These are phyloP conservation scores for Pemphigus obesinymphae DNA, from an alignment of 1,140 invertebrate genomes.

Conservation along the genomic window DNA sequence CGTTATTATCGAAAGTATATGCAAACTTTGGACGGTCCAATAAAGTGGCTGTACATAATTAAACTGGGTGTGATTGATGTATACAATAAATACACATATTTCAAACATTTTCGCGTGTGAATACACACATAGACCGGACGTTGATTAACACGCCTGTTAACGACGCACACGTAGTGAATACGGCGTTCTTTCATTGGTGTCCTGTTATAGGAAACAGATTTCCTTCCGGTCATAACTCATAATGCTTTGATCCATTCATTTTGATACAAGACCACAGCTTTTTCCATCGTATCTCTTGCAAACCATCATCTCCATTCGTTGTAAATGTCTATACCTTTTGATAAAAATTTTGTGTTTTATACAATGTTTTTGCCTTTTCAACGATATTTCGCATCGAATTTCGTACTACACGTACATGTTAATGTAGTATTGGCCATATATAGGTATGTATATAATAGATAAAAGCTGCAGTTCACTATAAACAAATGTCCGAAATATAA, in stretches of 20 bases:
- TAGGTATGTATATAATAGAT: no score
- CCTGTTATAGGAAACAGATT: neutral
- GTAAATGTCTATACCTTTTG: neutral
- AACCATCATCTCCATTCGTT: neutral
- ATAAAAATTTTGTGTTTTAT: neutral
- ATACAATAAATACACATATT: neutral
- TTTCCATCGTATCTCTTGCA: no score
- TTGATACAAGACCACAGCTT: neutral
- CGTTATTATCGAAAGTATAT: no score
- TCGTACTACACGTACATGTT: neutral
- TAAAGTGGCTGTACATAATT: neutral
- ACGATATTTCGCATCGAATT: neutral
- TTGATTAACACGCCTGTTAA: slow-evolving; percentile 37
- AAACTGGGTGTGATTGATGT: slow-evolving; percentile 24
- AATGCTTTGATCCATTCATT: slow-evolving; percentile 14
- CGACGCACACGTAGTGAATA: neutral
- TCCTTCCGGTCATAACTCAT: slow-evolving; percentile 39
- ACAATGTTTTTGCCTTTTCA: neutral
- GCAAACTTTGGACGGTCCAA: neutral
- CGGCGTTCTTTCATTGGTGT: neutral
- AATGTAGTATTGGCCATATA: no score
- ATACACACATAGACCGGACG: neutral
- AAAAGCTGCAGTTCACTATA: no score
- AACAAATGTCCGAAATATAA: no score
- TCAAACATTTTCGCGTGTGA: neutral